Percentiles rank a stretch among this genome's conserved stretches.
Conservation (phyloP, 1,140 invertebrate genomes). For the Diabrotica virgifera region DNA sequence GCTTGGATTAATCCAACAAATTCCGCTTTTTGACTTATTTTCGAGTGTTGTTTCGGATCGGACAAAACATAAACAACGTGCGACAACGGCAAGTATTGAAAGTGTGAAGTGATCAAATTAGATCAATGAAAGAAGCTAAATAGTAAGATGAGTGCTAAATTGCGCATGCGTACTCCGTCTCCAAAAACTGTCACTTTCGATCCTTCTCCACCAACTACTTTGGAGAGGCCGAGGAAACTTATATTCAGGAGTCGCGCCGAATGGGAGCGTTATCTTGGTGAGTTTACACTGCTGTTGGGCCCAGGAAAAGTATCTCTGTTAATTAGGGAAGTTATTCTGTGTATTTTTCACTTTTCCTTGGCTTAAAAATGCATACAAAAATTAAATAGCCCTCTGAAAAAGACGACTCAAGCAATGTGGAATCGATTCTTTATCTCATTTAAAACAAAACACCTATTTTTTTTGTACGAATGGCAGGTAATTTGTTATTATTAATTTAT, state of each 20-base stretch:
- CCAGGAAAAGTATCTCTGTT: too few relatives aligned
- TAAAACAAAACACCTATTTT: too few relatives aligned
- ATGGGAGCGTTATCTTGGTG: constrained; percentile 47
- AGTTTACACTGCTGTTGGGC: constrained; percentile 24
- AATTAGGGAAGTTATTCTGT: too few relatives aligned
- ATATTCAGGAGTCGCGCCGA: constrained; percentile 36
- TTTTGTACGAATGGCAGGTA: too few relatives aligned
- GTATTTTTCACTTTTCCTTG: too few relatives aligned
- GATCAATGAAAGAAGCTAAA: not conserved
- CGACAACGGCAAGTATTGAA: not conserved
- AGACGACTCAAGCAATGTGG: too few relatives aligned
- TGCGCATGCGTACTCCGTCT: constrained; percentile 45
- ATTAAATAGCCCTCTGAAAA: too few relatives aligned
- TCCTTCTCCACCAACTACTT: constrained; percentile 39
- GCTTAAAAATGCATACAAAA: too few relatives aligned
- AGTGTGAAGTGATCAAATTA: not conserved
- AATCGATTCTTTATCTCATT: too few relatives aligned
- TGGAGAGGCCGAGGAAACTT: constrained; percentile 31
- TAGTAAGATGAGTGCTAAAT: constrained; percentile 37
- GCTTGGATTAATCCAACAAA: not conserved
- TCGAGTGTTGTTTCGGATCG: constrained; percentile 7
- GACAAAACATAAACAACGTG: not conserved
- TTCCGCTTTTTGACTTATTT: not conserved
- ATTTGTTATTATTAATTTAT: too few relatives aligned
- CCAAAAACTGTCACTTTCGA: constrained; percentile 49